These are phyloP conservation scores for Erebia palarica DNA, from an alignment of 2,888 invertebrate genomes.

Conservation along the genomic window DNA sequence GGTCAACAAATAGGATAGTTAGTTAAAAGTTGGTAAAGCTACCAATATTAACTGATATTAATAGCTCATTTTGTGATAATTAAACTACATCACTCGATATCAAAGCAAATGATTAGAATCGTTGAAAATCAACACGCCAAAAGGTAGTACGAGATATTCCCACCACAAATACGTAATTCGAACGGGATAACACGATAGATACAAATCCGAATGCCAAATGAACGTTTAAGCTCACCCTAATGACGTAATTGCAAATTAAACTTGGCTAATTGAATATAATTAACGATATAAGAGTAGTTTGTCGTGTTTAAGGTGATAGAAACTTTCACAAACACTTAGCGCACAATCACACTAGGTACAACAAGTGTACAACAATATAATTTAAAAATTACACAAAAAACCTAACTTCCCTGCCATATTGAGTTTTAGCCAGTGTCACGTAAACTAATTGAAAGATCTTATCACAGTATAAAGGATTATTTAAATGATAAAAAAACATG, in stretches of 20 bases:
- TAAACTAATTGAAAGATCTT: too few relatives aligned
- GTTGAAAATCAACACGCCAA: constrained; percentile 14
- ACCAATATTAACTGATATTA: not conserved
- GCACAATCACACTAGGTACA: too few relatives aligned
- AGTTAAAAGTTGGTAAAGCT: not conserved
- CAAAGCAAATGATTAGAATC: constrained; percentile 11
- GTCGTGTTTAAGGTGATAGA: too few relatives aligned
- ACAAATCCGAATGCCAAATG: constrained; percentile 14
- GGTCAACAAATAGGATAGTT: too few relatives aligned
- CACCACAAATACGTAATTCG: constrained; percentile 10
- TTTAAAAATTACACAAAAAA: too few relatives aligned
- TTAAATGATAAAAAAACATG: too few relatives aligned
- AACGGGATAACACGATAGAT: constrained; percentile 7
- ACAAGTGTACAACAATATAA: too few relatives aligned
- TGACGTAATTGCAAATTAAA: constrained; percentile 9
- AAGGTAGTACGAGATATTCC: constrained; percentile 7
- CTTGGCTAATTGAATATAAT: constrained; percentile 10
- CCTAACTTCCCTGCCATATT: too few relatives aligned
- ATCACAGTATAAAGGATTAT: too few relatives aligned
- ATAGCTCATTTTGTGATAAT: not conserved
- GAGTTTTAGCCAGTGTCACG: too few relatives aligned
- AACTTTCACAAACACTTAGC: too few relatives aligned
- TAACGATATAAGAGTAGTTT: not conserved
- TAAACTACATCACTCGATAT: constrained; percentile 7
- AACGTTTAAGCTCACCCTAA: constrained; percentile 16